Conservation (phyloP, 2,113 vertebrate species). For the Dromaius novaehollandiae region DNA sequence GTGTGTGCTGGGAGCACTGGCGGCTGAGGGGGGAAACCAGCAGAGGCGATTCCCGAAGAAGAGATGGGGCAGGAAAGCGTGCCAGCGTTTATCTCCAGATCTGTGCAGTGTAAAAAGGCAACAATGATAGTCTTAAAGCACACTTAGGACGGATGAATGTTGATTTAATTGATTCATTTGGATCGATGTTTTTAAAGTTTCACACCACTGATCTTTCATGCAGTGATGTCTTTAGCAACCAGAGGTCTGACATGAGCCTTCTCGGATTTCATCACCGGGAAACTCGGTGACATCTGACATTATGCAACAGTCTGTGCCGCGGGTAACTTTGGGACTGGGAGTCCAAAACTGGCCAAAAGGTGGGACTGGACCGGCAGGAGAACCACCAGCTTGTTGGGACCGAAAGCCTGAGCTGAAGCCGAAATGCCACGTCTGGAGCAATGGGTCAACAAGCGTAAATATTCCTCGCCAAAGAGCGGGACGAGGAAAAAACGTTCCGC, state of each 20-base stretch:
- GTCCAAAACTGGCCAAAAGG: not conserved
- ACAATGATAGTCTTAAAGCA: not conserved
- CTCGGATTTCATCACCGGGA: slow-evolving; percentile 28
- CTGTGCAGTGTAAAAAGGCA: not conserved
- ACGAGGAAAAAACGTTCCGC: not conserved
- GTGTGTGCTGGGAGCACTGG: not conserved
- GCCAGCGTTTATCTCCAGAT: not conserved
- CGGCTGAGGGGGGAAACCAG: not conserved
- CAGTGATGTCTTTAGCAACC: slow-evolving; percentile 44
- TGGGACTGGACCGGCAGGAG: not conserved
- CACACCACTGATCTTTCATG: slow-evolving; percentile 1
- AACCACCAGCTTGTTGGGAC: not conserved
- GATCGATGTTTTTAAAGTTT: slow-evolving; percentile 43
- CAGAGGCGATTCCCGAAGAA: slow-evolving; percentile 12
- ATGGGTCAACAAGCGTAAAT: too few species aligned
- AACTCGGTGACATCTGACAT: not conserved
- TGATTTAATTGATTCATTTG: slow-evolving; percentile 49
- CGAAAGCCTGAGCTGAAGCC: not conserved
- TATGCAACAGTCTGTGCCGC: not conserved
- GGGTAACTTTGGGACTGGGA: not conserved
- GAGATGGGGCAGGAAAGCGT: slow-evolving; percentile 31
- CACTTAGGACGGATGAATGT: not conserved
- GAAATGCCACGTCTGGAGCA: rapidly evolving
- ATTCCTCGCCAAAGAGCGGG: not conserved
- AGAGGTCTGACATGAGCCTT: slow-evolving; percentile 38